Evolutionary conservation across 2,888 invertebrate genomes (phyloP), one percentile per base, ranked within the genome.

Genomic region (Leptopterna dolabrata): DNA sequence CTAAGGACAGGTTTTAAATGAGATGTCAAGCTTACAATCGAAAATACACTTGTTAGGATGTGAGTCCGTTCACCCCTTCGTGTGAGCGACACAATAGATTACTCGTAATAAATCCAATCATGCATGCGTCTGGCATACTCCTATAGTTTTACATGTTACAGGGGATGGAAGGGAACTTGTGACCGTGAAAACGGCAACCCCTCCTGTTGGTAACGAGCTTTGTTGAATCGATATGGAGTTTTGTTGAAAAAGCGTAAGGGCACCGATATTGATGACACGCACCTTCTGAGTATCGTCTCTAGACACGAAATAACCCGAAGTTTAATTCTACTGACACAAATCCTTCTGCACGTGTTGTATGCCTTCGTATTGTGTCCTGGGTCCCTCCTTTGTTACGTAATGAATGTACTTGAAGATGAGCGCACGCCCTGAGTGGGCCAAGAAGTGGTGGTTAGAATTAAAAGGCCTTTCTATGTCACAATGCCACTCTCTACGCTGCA

Each of bases 291-390:
- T 19, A 36, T 70, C 29, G 14, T 51, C 30, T 16, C 27, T 19
- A 81, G 41, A 41, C 76, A 41, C 36, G 76, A 76, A 76, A 43
- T 76, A 41, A 43, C 36, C 2, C 45, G 45, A 19, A 13, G 70
- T 36, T 55, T 24, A 70, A 83, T 41, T 83, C 83, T 83, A 83
- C 83, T 83, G 83, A 83, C 83, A 83, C 83, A 83, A 83, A 83
- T 83, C 83, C 82, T 30, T 36, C 78, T 63, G 24, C 55, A n/a
- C 63, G 16, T 36, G 63, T 63, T 24, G 19, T 27, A 63, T 24
- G 27, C 27, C 24, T 24, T 63, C 63, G 24, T 63, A 24, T 11
- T 7, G 24, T 3, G 4, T 24, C 24, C 63, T 24, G 19, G 24
- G 11, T 24, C 63, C 63, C 19, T 24, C 27, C 13, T 63, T 63